phyloP scores from a whole-genome alignment of 2,797 vertebrate genomes.

The Acropternis orthonyx region DNA sequence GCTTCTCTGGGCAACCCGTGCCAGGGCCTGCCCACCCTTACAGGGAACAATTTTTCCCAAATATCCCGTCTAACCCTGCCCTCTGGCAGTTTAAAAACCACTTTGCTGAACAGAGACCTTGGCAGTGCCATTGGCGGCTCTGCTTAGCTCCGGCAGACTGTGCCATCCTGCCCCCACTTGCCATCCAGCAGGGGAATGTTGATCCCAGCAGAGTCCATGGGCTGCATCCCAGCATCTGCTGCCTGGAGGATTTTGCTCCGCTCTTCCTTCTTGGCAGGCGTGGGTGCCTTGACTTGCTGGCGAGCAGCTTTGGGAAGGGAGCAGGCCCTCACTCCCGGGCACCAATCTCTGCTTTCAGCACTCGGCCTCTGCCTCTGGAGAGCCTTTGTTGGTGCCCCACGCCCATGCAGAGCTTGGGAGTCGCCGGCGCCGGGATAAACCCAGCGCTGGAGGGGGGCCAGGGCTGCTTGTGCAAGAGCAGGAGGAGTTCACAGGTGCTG shows the following conservation, averaged over 20 bases:
- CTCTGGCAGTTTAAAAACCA: background rate
- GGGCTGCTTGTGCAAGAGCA: slow-evolving; percentile 20
- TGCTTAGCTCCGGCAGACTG: fast-evolving
- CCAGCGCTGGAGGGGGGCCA: slow-evolving; percentile 7
- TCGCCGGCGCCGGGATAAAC: slow-evolving; percentile 1
- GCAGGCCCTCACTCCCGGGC: background rate
- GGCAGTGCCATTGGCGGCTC: background rate
- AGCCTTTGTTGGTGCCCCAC: slow-evolving; percentile 36
- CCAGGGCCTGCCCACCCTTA: fast-evolving
- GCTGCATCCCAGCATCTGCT: background rate
- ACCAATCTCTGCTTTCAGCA: background rate
- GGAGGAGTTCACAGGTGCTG: background rate
- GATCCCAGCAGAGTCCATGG: background rate
- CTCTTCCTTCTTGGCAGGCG: background rate
- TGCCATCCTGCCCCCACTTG: background rate
- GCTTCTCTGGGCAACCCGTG: background rate
- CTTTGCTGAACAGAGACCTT: background rate
- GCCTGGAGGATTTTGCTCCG: background rate
- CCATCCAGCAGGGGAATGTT: fast-evolving
- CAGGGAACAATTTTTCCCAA: background rate
- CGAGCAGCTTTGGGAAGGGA: background rate
- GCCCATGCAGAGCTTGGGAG: slow-evolving; percentile 44
- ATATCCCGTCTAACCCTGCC: background rate
- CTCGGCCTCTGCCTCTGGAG: background rate
- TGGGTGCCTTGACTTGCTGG: background rate